Conservation (phyloP, 2,797 vertebrate species). For the Bufotes viridis region DNA sequence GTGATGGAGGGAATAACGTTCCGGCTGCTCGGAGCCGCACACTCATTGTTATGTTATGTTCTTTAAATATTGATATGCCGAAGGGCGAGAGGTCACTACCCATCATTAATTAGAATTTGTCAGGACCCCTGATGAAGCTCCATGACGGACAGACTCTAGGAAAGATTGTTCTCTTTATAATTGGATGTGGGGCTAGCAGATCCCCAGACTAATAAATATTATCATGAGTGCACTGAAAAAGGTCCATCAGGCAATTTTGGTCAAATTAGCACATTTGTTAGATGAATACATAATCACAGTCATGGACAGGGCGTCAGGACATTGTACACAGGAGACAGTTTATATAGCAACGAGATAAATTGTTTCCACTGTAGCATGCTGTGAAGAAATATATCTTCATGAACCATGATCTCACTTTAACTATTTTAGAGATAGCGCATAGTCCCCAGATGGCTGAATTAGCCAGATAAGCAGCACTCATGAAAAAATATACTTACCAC, state of each 20-base stretch:
- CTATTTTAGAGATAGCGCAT: background rate
- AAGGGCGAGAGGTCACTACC: constrained; percentile 31
- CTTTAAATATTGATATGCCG: constrained; percentile 45
- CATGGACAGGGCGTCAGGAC: background rate
- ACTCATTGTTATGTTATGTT: constrained; percentile 12
- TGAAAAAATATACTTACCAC: background rate
- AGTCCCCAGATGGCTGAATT: background rate
- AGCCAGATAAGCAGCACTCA: background rate
- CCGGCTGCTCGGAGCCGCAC: background rate
- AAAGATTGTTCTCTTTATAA: constrained; percentile 28
- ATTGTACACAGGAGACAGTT: background rate
- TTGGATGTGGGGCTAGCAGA: constrained; percentile 28
- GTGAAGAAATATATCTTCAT: constrained; percentile 6
- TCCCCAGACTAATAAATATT: constrained; percentile 58
- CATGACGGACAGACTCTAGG: constrained; percentile 3
- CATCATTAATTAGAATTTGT: constrained; percentile 37
- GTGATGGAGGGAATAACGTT: background rate
- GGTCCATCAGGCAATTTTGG: constrained; percentile 21
- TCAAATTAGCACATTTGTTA: constrained; percentile 41
- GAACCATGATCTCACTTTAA: background rate
- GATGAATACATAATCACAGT: constrained; percentile 44
- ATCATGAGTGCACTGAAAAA: constrained; percentile 21
- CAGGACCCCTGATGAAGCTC: background rate
- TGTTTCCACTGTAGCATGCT: constrained; percentile 3
- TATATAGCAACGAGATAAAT: background rate